Evolutionary conservation across 1,140 invertebrate genomes (phyloP), one percentile per base, ranked within the genome.

Genomic region (Doryteuthis pealeii): DNA sequence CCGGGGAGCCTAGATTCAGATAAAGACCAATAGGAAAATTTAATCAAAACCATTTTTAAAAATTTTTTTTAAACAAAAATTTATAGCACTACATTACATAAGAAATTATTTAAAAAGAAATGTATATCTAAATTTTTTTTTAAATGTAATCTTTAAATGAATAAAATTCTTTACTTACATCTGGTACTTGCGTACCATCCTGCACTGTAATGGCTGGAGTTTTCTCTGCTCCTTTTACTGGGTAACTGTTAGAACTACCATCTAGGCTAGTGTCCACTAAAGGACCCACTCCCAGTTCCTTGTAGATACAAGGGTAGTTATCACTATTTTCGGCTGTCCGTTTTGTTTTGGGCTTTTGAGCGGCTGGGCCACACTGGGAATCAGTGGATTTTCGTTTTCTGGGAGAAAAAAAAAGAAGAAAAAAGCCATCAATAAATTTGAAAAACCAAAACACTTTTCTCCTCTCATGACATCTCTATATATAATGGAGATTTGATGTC

Each of bases 221-320:
- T 28, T 58, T 58, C 18, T 58, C 54, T 6, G 18, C 6, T 22
- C 22, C 26, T 14, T 68, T 31, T 10, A 30, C 15, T 68, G 66
- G 66, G 28, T 26, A 68, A 3, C 66, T 10, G 66, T 35, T 35
- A 22, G 66, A 31, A 68, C 31, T 32, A 12, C 66, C 31, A 68
- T 68, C 66, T 22, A 30, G 70, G 69, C 78, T 81, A 26, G 74
- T 76, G 35, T 78, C 75, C 40, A 78, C 77, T 18, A 81, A 66
- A 43, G 72, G 45, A 28, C 78, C 80, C 15, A 80, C 77, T 65
- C 80, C 80, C 70, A 81, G 74, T 18, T 80, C 78, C n/a, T 74
- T 26, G 18, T 77, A 45, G 22, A 77, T 76, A 40, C 10, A 40
- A 40, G 35, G 35, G 18, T 40, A 70, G 14, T 75, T 68, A 32